Base-by-base conservation (phyloP, 2,113 vertebrate species). In the Melospiza melodia region DNA sequence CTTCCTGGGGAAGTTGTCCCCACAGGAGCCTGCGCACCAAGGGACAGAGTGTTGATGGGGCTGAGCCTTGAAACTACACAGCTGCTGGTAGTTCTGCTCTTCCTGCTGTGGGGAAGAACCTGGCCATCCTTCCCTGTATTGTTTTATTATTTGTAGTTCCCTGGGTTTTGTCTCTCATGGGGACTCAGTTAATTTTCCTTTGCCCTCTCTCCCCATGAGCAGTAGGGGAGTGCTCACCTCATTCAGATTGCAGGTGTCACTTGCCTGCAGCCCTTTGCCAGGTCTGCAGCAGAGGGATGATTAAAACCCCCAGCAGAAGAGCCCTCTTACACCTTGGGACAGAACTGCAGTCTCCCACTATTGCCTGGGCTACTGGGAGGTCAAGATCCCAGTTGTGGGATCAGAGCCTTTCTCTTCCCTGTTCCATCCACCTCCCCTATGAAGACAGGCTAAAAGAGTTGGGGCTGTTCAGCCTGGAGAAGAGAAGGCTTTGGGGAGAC, bases 1-100 rank as follows among this genome's bases (percentile, higher is more conserved):
- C 41, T 94, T 97, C 94, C 91, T 41, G 1, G 76, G 91, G 95
- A 97, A 94, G 73, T 92, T 71, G 39, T 89, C 65, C 73, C 90
- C 5, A 2, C 86, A 87, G 91, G 61, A 96, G 92, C n/a, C 84
- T 9, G 9, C 0, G 0, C 39, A 66, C 43, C 6, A 2, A 85
- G 39, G 33, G 61, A 48, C 41, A 69, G 49, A 75, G 65, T 9
- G 8, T 39, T 43, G 84, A 72, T 75, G 73, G 44, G 77, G 57
- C 54, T n/a, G 10, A 90, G 61, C 41, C 73, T 87, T 81, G 44
- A 92, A 94, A 91, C 41, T 76, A 39, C 66, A 61, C 93, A 89
- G 90, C 92, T 93, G 92, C 55, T 90, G 85, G 23, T 77, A 81
- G 73, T 43, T 84, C 73, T 3, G 1, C 31, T 72, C 33, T 92